Conservation (phyloP, 1,140 invertebrate species). For the Bombus waltoni region DNA sequence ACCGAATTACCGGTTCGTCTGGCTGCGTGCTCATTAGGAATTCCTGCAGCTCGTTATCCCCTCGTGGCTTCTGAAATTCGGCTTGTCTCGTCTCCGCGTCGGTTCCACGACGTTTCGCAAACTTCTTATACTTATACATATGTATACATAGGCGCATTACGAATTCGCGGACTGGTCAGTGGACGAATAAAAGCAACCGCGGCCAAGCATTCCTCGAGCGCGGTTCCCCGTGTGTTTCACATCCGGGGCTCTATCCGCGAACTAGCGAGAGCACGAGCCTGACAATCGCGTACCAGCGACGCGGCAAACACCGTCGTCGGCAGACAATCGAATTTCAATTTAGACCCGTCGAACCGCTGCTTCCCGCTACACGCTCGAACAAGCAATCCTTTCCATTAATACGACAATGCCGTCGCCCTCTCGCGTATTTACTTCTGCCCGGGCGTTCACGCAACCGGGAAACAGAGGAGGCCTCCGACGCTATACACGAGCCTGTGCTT, state of each 20-base stretch:
- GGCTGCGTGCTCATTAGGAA: constrained; percentile 41
- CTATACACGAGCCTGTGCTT: background rate
- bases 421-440: constrained; percentile 74
- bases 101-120: background rate
- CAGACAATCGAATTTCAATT: constrained; percentile 82
- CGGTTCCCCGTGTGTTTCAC: background rate
- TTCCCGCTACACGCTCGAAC: constrained; percentile 74
- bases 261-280: background rate
- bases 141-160: constrained; percentile 53
- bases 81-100: background rate
- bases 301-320: constrained; percentile 64
- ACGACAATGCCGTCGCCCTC: constrained; percentile 77
- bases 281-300: constrained; percentile 63
- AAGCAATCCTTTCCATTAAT: constrained; percentile 81
- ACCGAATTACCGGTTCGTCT: constrained; percentile 29
- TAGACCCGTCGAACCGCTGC: constrained; percentile 76
- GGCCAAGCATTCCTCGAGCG: constrained; percentile 8
- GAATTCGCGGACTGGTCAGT: constrained; percentile 47
- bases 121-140: background rate
- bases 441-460: constrained; percentile 30
- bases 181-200: background rate
- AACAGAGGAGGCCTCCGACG: constrained; percentile 21
- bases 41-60: constrained; percentile 52
- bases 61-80: constrained; percentile 25
- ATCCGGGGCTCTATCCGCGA: constrained; percentile 40